These are phyloP conservation scores for Pyrochroa serraticornis DNA, from an alignment of 2,888 invertebrate species.

Conservation along the genomic window DNA sequence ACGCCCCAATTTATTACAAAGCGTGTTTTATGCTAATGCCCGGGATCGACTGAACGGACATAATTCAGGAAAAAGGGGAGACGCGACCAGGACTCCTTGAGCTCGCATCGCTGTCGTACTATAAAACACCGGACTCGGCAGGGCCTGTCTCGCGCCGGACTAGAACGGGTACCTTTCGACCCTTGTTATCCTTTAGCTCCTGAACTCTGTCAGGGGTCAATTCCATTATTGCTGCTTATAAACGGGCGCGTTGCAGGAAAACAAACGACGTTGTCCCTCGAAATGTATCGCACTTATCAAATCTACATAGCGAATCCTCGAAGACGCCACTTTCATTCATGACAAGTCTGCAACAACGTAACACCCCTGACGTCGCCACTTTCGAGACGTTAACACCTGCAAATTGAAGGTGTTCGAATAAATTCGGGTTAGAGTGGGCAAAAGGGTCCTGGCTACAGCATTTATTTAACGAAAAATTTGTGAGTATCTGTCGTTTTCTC, in stretches of 20 bases:
- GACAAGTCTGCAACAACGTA: too few relatives aligned
- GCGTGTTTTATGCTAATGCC: slow-evolving; percentile 44
- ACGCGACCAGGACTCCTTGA: slow-evolving; percentile 41
- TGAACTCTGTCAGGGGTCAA: slow-evolving; percentile 42
- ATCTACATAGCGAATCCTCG: too few relatives aligned
- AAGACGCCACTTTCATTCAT: too few relatives aligned
- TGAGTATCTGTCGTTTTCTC: too few relatives aligned
- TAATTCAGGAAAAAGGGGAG: slow-evolving; percentile 43
- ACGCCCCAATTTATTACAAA: slow-evolving; percentile 53
- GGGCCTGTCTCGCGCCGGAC: slow-evolving; percentile 37
- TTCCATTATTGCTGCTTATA: slow-evolving; percentile 46
- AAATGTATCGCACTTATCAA: background rate
- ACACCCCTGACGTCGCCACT: too few relatives aligned
- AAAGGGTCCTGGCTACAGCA: too few relatives aligned
- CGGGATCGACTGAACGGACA: slow-evolving; percentile 49
- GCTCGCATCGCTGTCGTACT: slow-evolving; percentile 40
- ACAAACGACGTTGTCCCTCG: slow-evolving; percentile 12
- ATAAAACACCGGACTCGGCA: slow-evolving; percentile 46
- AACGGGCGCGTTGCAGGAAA: slow-evolving; percentile 19
- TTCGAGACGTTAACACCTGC: too few relatives aligned
- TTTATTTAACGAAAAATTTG: too few relatives aligned
- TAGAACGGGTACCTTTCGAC: slow-evolving; percentile 36
- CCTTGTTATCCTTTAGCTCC: slow-evolving; percentile 44
- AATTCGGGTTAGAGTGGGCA: too few relatives aligned
- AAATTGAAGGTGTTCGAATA: too few relatives aligned